Conservation (phyloP, 2,888 invertebrate genomes). For the Hirudinaria manillensis region DNA sequence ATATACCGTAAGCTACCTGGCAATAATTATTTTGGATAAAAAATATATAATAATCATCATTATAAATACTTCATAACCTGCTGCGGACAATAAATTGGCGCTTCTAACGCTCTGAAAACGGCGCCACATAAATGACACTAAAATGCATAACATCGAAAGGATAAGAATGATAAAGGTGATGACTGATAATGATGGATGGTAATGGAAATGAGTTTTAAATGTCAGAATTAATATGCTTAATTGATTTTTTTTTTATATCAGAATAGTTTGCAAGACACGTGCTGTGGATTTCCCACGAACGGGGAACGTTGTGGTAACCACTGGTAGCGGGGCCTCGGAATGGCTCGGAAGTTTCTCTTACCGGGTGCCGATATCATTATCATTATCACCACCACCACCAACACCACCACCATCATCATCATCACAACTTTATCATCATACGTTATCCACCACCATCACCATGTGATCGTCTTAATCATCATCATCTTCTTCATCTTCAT, state of each 20-base stretch:
- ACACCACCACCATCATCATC: not conserved
- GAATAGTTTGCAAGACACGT: constrained; percentile 21
- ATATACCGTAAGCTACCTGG: too few relatives aligned
- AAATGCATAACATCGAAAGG: too few relatives aligned
- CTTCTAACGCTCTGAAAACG: too few relatives aligned
- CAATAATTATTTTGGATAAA: too few relatives aligned
- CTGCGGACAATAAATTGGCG: too few relatives aligned
- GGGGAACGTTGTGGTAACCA: constrained; percentile 14
- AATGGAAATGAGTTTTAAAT: not conserved
- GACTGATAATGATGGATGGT: constrained; percentile 6
- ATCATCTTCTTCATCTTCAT: constrained; percentile 10
- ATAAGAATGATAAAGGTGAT: not conserved
- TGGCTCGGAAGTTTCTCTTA: constrained; percentile 10
- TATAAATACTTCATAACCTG: too few relatives aligned
- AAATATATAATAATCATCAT: too few relatives aligned
- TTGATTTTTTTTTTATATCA: constrained; percentile 41
- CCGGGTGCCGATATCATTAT: not conserved
- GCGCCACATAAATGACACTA: too few relatives aligned
- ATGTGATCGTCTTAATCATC: constrained; percentile 9
- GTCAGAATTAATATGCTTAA: constrained; percentile 34
- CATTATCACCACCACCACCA: not conserved
- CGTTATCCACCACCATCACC: not conserved
- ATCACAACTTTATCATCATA: too few relatives aligned
- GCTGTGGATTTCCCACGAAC: not conserved
- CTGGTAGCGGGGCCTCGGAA: not conserved